Base-by-base conservation (phyloP, 2,888 invertebrate species). In the Tuberolachnus salignus region DNA sequence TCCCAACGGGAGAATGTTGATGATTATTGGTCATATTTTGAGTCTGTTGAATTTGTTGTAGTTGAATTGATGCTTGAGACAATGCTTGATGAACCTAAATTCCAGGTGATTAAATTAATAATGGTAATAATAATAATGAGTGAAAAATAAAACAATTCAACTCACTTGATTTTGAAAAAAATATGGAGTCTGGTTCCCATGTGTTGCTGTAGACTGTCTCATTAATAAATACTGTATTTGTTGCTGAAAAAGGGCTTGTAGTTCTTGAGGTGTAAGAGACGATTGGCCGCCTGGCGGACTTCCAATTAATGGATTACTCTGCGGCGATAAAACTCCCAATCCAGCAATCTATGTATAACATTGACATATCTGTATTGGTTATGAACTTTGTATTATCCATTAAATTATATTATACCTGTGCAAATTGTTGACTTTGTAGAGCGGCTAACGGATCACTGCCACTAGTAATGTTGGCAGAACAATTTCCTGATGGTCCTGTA, bases 21-120 rank as follows among this genome's bases (percentile, higher is more conserved):
- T 74, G 83, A 78, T 66, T 86, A 34, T 83, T 81, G 84, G 75
- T 87, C 86, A 81, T 87, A 88, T 75, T 86, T 86, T 78, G 75
- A 42, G 75, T 67, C 83, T 92, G 91, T 83, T 94, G 93, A 80
- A 94, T 87, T 82, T 92, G 92, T 84, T 94, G 93, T 81, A 93
- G 87, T 85, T 94, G 93, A 84, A 93, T 94, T 49, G 93, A 92
- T 55, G 93, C 93, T 86, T 94, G 94, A 55, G 93, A 93, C 84
- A 94, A 91, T 8, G 92, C 92, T 85, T 94, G 94, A 85, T 92
- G 92, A 81, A 92, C 91, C 92, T 92, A 86, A 72, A 26, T 51
- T 69, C 14, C 16, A 34, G 34, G 34, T 34, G 6, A 3, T 34
- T 26, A 67, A 0, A 44, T 44, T 3, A 19, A 46, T 14, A 64